Conservation (phyloP, 1,140 invertebrate genomes). For the Rhyzopertha dominica region DNA sequence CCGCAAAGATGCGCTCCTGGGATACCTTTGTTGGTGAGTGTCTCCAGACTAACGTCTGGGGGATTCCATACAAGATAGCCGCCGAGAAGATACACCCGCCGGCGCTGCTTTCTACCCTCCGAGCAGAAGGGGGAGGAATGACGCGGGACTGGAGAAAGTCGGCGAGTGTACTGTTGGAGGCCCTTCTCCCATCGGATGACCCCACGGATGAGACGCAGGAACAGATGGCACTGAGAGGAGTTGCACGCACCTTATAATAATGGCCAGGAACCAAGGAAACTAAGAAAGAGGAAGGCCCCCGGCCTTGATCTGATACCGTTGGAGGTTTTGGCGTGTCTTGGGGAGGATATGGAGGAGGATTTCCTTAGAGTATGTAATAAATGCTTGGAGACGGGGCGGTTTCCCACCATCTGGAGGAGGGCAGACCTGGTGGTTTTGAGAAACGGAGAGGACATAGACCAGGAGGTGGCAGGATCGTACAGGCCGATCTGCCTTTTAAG, state of each 20-base stretch:
- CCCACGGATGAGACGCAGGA: background rate
- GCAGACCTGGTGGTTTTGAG: background rate
- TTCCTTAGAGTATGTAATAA: background rate
- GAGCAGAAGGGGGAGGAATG: no score
- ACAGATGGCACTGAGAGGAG: background rate
- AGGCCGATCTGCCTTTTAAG: slow-evolving; percentile 42
- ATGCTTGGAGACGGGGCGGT: background rate
- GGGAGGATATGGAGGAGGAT: background rate
- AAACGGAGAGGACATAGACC: background rate
- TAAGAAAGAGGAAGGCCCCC: no score
- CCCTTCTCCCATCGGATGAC: background rate
- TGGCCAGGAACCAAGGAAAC: no score
- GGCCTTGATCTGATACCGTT: no score
- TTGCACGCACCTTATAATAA: no score
- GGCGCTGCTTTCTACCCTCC: no score
- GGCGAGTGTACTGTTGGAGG: background rate
- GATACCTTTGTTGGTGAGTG: no score
- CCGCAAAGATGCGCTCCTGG: no score
- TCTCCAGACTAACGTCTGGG: no score
- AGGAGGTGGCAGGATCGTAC: slow-evolving; percentile 10
- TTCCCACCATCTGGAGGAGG: background rate
- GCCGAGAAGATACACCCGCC: no score
- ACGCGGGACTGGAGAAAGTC: no score
- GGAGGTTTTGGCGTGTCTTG: background rate
- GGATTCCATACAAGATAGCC: no score